A percentile compares a stretch with the other conserved stretches of the same genome.
These are phyloP conservation scores for Vombatus ursinus DNA, from an alignment of 2,113 vertebrate species.

Conservation along the genomic window DNA sequence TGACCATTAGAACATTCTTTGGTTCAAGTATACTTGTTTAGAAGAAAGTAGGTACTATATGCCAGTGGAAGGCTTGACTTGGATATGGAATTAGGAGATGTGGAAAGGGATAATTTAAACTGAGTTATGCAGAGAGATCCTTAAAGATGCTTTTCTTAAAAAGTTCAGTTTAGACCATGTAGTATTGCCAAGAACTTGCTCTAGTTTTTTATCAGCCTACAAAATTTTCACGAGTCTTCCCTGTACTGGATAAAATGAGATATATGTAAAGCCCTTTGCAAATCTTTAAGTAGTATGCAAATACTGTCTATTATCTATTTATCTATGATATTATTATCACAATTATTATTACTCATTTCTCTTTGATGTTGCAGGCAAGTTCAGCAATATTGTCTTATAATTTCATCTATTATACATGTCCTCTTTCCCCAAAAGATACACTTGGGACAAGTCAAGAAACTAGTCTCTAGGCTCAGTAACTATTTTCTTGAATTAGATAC, in stretches of 20 bases:
- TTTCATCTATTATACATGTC: neutral
- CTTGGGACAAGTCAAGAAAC: neutral
- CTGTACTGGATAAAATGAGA: neutral
- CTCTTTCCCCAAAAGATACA: neutral
- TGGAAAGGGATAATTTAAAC: conserved; percentile 67
- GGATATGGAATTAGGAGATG: conserved; percentile 30
- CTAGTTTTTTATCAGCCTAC: neutral
- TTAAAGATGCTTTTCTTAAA: neutral
- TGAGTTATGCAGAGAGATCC: conserved; percentile 27
- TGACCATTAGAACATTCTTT: conserved; percentile 70
- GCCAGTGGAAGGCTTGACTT: conserved; percentile 61
- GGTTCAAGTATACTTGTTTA: conserved; percentile 67
- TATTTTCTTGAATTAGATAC: neutral
- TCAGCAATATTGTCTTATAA: neutral
- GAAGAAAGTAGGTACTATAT: conserved; percentile 48
- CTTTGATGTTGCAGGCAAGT: neutral
- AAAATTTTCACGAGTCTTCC: neutral
- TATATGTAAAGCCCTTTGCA: neutral
- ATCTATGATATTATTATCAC: neutral
- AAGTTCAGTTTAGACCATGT: neutral
- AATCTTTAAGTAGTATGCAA: neutral
- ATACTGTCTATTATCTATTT: neutral
- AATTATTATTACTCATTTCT: neutral
- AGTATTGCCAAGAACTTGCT: neutral
- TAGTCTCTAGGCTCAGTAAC: neutral